Evolutionary conservation across 64 coral and sea anemone species (phyloP).

Genomic region (Pocillopora damicornis): DNA sequence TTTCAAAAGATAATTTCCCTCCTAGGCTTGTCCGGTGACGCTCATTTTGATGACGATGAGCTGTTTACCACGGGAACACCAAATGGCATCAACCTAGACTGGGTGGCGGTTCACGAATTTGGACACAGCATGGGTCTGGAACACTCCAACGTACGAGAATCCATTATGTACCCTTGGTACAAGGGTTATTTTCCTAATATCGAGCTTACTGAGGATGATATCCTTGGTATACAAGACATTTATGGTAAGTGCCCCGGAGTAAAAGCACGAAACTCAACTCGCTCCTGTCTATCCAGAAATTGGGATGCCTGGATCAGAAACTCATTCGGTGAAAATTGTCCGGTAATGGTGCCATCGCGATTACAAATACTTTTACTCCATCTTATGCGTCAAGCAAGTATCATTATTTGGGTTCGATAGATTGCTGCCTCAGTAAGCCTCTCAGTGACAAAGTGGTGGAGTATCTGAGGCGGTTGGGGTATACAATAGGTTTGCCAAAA

Average conservation of each 20-base stretch:
- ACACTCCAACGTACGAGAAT: conserved; percentile 41
- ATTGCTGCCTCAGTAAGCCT: no score
- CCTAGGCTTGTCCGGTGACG: conserved; percentile 61
- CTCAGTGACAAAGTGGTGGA: no score
- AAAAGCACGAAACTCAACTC: no score
- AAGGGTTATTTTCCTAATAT: conserved; percentile 48
- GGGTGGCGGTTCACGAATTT: conserved; percentile 75
- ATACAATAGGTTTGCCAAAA: no score
- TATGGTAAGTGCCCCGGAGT: conserved; percentile 32
- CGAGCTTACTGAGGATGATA: conserved; percentile 44
- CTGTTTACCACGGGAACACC: conserved; percentile 18
- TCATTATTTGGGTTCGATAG: no score
- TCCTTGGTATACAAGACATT: conserved; percentile 38
- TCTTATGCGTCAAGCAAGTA: no score
- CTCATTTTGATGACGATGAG: conserved; percentile 74
- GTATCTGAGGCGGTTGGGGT: no score
- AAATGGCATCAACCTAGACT: conserved; percentile 56
- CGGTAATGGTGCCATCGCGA: no score
- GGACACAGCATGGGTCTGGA: conserved; percentile 69
- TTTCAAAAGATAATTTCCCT: not conserved
- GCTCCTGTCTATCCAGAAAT: no score
- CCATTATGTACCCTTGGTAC: conserved; percentile 73
- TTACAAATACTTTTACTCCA: no score
- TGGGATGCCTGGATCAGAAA: no score
- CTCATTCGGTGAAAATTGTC: no score